phyloP scores from a whole-genome alignment of 2,113 vertebrate species.

The Leuciscus idus region DNA sequence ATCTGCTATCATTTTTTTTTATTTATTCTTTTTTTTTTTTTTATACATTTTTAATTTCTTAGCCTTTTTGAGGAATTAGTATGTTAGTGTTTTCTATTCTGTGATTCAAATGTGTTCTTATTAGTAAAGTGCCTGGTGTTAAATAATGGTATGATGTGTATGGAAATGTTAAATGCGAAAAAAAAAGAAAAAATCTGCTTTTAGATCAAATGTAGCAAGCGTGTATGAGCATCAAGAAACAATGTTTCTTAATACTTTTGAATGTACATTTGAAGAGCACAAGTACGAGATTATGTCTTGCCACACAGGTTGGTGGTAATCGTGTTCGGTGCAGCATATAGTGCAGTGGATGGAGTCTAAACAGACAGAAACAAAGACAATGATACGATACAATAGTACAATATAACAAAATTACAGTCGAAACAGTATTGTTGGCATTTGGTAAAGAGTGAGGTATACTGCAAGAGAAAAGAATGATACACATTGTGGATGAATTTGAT shows the following conservation, averaged over 20 bases:
- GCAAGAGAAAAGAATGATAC: too few species aligned
- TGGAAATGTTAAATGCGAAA: neutral
- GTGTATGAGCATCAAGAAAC: neutral
- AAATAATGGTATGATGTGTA: neutral
- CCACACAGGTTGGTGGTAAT: neutral
- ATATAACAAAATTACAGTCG: neutral
- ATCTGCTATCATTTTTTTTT: neutral
- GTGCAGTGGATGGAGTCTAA: neutral
- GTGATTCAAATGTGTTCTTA: neutral
- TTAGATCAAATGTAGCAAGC: slow-evolving; percentile 12
- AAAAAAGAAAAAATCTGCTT: neutral
- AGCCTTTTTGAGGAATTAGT: neutral
- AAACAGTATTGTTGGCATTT: neutral
- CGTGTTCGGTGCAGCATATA: neutral
- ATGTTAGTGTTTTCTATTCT: neutral
- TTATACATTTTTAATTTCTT: neutral
- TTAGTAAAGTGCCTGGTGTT: slow-evolving; percentile 33
- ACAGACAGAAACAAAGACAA: neutral
- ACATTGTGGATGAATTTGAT: too few species aligned
- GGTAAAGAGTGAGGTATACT: neutral
- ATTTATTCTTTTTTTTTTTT: neutral
- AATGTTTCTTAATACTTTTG: slow-evolving; percentile 14
- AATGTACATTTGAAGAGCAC: slow-evolving; percentile 21
- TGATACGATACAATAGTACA: neutral
- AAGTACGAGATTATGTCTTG: neutral